These are phyloP conservation scores for Lithophane semibrunnea DNA, from an alignment of 2,888 invertebrate genomes.

Conservation along the genomic window DNA sequence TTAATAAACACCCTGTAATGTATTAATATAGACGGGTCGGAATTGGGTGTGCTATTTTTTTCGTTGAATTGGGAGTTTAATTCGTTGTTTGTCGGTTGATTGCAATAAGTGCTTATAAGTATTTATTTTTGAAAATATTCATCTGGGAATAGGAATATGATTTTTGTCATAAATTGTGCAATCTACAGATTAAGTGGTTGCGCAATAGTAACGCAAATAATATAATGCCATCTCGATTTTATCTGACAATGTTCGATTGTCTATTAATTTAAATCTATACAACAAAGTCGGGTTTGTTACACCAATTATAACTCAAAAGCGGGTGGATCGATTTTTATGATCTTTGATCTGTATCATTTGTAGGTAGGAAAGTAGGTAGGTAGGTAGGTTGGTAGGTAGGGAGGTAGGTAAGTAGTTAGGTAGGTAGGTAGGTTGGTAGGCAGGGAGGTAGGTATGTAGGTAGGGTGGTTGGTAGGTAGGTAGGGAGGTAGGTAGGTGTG, in stretches of 20 bases:
- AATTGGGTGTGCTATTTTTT: conserved; percentile 26
- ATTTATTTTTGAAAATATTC: neutral
- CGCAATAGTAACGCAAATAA: neutral
- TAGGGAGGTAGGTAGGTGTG: too few relatives aligned
- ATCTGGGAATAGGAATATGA: neutral
- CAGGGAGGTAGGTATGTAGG: too few relatives aligned
- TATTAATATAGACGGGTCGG: conserved; percentile 55
- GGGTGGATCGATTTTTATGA: neutral
- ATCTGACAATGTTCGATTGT: neutral
- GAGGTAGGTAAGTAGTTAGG: too few relatives aligned
- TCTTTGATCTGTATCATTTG: neutral
- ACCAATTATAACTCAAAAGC: neutral
- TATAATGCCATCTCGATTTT: neutral
- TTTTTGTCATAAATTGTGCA: neutral
- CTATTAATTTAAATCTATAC: neutral
- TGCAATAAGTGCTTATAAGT: neutral
- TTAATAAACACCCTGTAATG: conserved; percentile 69
- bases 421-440: too few relatives aligned
- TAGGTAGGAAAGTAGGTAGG: too few relatives aligned
- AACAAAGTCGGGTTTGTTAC: neutral
- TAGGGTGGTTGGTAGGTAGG: too few relatives aligned
- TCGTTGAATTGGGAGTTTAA: neutral
- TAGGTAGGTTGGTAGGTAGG: too few relatives aligned
- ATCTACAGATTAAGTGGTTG: neutral
- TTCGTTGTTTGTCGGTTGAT: neutral